Percentiles rank a stretch among this genome's conserved stretches.
Conservation (phyloP, 1,140 invertebrate species). For the Contarinia nasturtii region DNA sequence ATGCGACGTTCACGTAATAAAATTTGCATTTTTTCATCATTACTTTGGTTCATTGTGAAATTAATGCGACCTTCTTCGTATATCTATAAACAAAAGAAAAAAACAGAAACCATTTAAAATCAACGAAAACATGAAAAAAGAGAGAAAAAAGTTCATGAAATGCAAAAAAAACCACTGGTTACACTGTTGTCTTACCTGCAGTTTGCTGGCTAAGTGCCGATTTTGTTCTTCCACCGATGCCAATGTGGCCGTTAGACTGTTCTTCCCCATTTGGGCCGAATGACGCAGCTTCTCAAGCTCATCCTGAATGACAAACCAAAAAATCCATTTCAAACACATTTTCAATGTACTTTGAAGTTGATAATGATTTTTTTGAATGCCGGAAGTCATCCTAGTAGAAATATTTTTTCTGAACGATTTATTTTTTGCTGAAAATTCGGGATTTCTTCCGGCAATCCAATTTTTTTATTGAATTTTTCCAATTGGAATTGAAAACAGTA, state of each 20-base stretch:
- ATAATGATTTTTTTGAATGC: no score
- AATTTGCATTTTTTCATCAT: slow-evolving; percentile 34
- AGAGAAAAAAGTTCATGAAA: not conserved
- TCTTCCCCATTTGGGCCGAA: slow-evolving; percentile 32
- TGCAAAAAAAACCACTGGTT: no score
- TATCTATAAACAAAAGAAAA: slow-evolving; percentile 12
- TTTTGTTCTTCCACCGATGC: slow-evolving; percentile 36
- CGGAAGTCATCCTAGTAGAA: no score
- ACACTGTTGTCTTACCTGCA: slow-evolving; percentile 19
- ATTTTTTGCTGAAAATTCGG: no score
- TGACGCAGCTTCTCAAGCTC: slow-evolving; percentile 36
- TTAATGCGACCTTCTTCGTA: slow-evolving; percentile 29
- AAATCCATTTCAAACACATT: no score
- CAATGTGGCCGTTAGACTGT: slow-evolving; percentile 30
- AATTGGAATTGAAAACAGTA: no score
- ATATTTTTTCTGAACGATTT: no score
- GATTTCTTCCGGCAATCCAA: no score
- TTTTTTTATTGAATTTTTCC: no score
- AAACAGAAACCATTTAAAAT: not conserved
- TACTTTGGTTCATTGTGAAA: slow-evolving; percentile 21
- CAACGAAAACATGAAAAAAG: not conserved
- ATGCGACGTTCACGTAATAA: slow-evolving; percentile 37
- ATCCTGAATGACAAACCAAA: slow-evolving; percentile 22
- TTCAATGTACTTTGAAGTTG: no score
- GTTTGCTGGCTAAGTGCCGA: slow-evolving; percentile 35